Evolutionary conservation across 2,797 vertebrate genomes (phyloP), one percentile per base, ranked within the genome.

Genomic region (Synanceia verrucosa): DNA sequence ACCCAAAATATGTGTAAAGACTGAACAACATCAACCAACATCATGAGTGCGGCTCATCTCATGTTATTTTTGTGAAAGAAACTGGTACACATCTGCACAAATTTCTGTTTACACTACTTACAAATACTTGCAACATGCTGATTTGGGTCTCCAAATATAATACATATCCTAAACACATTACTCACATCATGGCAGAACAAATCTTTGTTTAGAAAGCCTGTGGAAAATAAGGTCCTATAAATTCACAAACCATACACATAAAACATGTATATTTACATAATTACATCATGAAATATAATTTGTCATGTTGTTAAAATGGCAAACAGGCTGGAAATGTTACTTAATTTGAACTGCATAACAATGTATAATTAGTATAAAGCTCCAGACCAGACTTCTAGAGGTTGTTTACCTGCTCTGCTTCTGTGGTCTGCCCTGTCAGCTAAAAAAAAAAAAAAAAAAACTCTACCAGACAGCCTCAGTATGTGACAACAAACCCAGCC

Each of bases 321-420:
- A 67, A 73, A 73, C 46, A 80, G 44, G 46, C 77, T 77, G 53
- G 75, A 53, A 51, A 64, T 7, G 23, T 66, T 66, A 47, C 65
- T 63, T 66, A 51, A 82, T 76, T 73, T 57, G 33, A 65, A 55
- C 39, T 12, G 18, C 19, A 78, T 83, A 82, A 82, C 88, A 83
- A 76, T 21, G 64, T 88, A 65, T 88, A 79, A 91, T 93, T 88
- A 90, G 63, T 2, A 18, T 14, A 61, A 74, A 88, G 63, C 76
- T 66, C 58, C 82, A 89, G 88, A 81, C 86, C 76, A 91, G 85
- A 88, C 89, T 85, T 44, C 75, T 83, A 79, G 73, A 67, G 57
- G 64, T 70, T 91, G 86, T 92, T 92, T 93, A 91, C 90, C 85
- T 88, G 82, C 51, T 75, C 70, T 74, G 69, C 81, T n/a, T n/a